Base-by-base conservation (phyloP, 2,113 vertebrate genomes). In the Cinclus mexicanus region DNA sequence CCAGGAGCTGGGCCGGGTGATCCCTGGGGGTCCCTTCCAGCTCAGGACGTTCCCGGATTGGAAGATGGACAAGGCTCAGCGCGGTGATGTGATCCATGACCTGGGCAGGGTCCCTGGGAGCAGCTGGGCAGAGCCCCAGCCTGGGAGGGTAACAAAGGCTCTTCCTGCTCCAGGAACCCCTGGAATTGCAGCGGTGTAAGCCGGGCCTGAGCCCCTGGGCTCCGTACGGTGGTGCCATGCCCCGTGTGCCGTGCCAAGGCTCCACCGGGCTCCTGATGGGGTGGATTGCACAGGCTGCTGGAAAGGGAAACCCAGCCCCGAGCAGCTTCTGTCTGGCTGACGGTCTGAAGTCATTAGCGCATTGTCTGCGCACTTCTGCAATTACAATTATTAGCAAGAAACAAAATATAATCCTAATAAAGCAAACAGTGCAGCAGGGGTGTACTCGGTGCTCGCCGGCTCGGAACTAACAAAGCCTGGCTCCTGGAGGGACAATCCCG, bases 221-320 rank as follows among this genome's bases (percentile, higher is more conserved):
- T 14, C 18, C 4, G 2, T 4, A 1, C 7, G 0, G 2, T 1
- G 4, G 2, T 12, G 4, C 16, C 3, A 4, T 2, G 3, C 35
- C 16, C 35, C 35, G 35, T 37, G 35, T 37, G 35, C 35, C 35
- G 35, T 37, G 35, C 35, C 35, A 37, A 8, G 35, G 35, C 35
- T 37, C 35, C 35, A 37, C 35, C 8, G 35, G 35, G 35, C 35
- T 37, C 35, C 35, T 37, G 35, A 37, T 9, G n/a, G 57, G 35
- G 1, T 5, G 82, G 29, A 41, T 8, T 12, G 25, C 41, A 26
- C 5, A 11, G 55, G 25, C 14, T 25, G 23, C 46, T 47, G 42
- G 53, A 9, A 72, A 35, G 57, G 61, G 31, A 41, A 56, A 23
- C 47, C 24, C 81, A 16, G 11, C 29, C 42, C 69, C 1, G 24